Conservation (phyloP, 2,797 vertebrate species). For the Chaetophractus vellerosus region DNA sequence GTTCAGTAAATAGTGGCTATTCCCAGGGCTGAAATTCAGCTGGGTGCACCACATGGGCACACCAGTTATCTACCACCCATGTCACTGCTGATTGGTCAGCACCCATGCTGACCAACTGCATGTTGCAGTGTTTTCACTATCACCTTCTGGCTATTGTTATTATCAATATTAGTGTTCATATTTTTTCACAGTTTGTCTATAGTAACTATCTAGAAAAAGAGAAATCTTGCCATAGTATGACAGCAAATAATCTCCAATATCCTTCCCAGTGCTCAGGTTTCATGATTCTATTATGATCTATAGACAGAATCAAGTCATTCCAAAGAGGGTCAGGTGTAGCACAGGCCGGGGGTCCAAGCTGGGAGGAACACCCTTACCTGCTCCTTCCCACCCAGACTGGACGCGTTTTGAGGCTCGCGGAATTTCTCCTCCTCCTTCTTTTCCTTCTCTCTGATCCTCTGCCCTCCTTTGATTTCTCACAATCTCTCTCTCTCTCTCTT, state of each 20-base stretch:
- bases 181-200: background rate
- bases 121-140: background rate
- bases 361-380: background rate
- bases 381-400: background rate
- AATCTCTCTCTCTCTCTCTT: background rate
- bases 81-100: background rate
- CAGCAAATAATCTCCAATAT: conserved; percentile 54
- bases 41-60: background rate
- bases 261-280: background rate
- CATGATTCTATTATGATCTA: too few relatives aligned
- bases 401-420: background rate
- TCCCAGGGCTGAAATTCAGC: background rate
- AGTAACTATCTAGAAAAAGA: background rate
- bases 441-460: background rate
- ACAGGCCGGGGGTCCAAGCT: background rate
- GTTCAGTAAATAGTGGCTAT: background rate
- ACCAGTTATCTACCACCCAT: accelerated
- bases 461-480: background rate
- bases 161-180: background rate
- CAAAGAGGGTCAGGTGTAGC: background rate
- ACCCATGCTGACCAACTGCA: background rate
- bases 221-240: conserved; percentile 59
- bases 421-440: background rate
- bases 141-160: background rate
- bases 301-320: background rate